Base-by-base conservation (phyloP, 2,113 vertebrate species). In the Eudorcas thomsonii region DNA sequence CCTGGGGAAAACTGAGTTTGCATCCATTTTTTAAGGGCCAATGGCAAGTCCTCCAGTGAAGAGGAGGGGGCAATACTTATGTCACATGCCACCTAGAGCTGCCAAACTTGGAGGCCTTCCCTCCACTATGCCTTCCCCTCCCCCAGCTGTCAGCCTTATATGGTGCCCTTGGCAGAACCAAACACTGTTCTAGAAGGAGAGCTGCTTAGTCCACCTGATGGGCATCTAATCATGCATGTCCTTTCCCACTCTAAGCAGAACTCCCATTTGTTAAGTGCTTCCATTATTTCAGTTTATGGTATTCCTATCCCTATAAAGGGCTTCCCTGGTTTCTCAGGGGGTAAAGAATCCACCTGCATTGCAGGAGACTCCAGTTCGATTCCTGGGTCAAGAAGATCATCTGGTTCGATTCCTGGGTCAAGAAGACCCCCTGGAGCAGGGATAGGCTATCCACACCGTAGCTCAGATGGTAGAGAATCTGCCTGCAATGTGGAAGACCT, bases 31-130 rank as follows among this genome's bases (percentile, higher is more conserved):
- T 15, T 52, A 33, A 94, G 33, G 23, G 52, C 25, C 33, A 64
- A 30, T 10, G 43, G 14, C 39, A 90, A 90, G 12, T 19, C 45
- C 28, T 84, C 8, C 9, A n/a, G 52, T 55, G 50, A 71, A 8
- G 14, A 14, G 45, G 3, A 26, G 26, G 33, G 60, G 21, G 7
- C 5, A 15, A 36, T 3, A 5, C 0, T 0, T 45, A 39, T 0
- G 11, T 36, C 52, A 60, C 62, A 54, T 2, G 11, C 14, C 39
- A 14, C 15, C 11, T 54, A 13, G 30, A 64, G 36, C 13, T 17
- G 54, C 33, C 19, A 33, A 2, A 25, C 28, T 33, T 2, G 10
- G 57, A 67, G 54, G 28, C 45, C 52, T 80, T 25, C 43, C 17
- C 17, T 43, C 30, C 2, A 9, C 14, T 23, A 10, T 1, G 3